Base-by-base conservation (phyloP, 2,888 invertebrate species). In the Malthinus seriepunctatus region DNA sequence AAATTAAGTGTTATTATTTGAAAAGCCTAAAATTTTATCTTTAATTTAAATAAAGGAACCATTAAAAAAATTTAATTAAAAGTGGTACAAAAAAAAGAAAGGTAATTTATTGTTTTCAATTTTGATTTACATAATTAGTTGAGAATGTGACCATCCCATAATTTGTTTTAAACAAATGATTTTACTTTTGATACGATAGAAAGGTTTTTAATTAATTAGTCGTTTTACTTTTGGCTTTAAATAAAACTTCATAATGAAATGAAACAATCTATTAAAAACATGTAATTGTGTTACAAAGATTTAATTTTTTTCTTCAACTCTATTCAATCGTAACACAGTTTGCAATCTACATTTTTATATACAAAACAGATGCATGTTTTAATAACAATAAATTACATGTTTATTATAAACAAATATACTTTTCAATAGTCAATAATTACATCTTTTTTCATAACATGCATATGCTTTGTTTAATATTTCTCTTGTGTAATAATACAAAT, bases 301-400 rank as follows among this genome's bases (percentile, higher is more conserved):
- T n/a, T 44, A 54, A 59, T 52, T 46, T 58, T 52, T 34, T 59
- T 49, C 39, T 53, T 59, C 53, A 59, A 44, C 44, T 45, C 46
- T 54, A 59, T 53, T 49, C 53, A 51, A 50, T 54, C 23, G 50
- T 50, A 59, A 59, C 53, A 7, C 23, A n/a, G 39, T 42, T 42
- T 15, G 14, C 15, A 42, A 42, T 42, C 39, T 15, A 9, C 23
- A 15, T 42, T 42, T 42, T 39, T 38, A 51, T 23, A 10, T 47
- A 59, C 59, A 59, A 59, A 59, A 50, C 53, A 59, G 53, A 59
- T 51, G 59, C 59, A 53, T 59, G 50, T 54, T 53, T 44, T 32
- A 9, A 7, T 15, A 44, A 38, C 15, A 42, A 6, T 39, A 3
- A 15, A 42, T 14, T 42, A 42, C 39, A 9, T 15, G 9, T 42